Evolutionary conservation across 2,113 vertebrate genomes (phyloP).

Genomic region (Callipepla californica): DNA sequence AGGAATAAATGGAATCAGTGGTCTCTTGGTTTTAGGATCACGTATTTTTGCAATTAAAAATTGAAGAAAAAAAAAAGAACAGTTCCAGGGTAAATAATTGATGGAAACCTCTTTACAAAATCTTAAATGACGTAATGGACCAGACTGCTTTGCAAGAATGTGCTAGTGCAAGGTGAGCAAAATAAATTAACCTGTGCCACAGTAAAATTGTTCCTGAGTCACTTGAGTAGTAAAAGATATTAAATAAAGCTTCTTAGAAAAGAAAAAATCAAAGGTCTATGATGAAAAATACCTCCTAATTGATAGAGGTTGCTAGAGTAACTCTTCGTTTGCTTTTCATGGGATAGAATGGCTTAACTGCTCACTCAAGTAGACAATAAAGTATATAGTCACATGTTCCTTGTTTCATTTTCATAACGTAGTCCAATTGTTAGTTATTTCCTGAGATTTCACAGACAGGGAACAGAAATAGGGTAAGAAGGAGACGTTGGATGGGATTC

Average conservation of each 20-base stretch:
- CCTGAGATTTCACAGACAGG: not conserved
- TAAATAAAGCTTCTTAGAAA: constrained; percentile 66
- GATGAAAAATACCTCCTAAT: constrained; percentile 40
- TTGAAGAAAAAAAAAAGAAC: not conserved
- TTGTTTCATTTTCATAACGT: not conserved
- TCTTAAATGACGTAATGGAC: not conserved
- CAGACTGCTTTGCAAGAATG: not conserved
- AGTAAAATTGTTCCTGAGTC: constrained; percentile 26
- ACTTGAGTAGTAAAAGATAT: constrained; percentile 54
- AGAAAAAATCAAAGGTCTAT: constrained; percentile 54
- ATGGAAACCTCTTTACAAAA: not conserved
- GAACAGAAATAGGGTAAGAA: not conserved
- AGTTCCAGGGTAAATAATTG: not conserved
- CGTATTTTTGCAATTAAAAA: not conserved
- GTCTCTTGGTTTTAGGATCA: not conserved
- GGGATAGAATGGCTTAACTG: not conserved
- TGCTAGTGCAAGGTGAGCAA: not conserved
- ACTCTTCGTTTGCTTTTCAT: constrained; percentile 23
- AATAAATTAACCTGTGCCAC: not conserved
- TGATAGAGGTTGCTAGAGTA: constrained; percentile 49
- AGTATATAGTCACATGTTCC: not conserved
- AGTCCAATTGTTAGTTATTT: not conserved
- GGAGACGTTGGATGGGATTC: not conserved
- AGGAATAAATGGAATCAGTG: not conserved
- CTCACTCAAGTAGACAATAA: not conserved